Conservation (phyloP, 2,888 invertebrate species). For the Atethmia centrago region DNA sequence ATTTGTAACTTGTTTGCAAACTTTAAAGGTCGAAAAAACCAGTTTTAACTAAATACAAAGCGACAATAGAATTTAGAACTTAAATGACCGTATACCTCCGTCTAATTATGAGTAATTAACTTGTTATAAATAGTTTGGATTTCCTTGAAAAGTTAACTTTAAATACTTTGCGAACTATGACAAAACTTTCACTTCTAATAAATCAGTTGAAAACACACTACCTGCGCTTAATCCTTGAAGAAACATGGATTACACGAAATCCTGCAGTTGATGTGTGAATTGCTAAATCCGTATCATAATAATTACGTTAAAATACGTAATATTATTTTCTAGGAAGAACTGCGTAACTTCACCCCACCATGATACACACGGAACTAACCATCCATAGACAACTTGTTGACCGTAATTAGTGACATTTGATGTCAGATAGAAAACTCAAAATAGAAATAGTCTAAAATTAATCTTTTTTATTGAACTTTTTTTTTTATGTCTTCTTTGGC, state of each 20-base stretch:
- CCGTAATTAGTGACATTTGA: constrained; percentile 1
- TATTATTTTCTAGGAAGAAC: constrained; percentile 70
- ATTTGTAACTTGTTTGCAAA: constrained; percentile 36
- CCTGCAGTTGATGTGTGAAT: constrained; percentile 71
- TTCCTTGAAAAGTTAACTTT: constrained; percentile 53
- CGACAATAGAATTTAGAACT: constrained; percentile 15
- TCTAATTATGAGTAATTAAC: constrained; percentile 30
- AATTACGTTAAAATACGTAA: constrained; percentile 76
- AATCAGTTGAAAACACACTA: constrained; percentile 65
- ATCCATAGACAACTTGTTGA: constrained; percentile 32
- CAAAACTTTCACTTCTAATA: constrained; percentile 82
- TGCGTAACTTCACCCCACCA: constrained; percentile 74
- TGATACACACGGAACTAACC: constrained; percentile 79
- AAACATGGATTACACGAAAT: constrained; percentile 74
- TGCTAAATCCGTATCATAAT: constrained; percentile 75
- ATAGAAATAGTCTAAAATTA: too few species aligned
- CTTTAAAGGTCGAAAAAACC: constrained; percentile 60
- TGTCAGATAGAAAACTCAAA: constrained; percentile 12
- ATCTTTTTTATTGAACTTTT: too few species aligned
- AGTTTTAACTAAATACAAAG: constrained; percentile 41
- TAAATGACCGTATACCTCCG: constrained; percentile 3
- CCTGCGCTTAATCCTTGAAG: constrained; percentile 75
- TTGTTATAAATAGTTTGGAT: constrained; percentile 10
- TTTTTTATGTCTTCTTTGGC: too few species aligned
- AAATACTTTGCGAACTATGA: constrained; percentile 24